Conservation (phyloP, 2,888 invertebrate genomes). For the Eristalis intricaria region DNA sequence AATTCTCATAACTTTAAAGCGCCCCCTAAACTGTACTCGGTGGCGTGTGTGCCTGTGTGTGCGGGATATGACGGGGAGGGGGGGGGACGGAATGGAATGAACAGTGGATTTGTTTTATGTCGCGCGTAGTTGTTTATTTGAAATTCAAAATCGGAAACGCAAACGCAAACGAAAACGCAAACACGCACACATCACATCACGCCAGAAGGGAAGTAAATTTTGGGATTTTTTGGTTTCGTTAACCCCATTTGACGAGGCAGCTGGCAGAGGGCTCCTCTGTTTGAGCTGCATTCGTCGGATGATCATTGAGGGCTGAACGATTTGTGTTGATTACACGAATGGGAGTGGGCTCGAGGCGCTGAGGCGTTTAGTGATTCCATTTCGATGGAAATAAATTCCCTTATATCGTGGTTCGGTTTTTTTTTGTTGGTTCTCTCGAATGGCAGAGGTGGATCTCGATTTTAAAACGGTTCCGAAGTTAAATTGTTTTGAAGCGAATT, state of each 20-base stretch:
- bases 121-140: slow-evolving; percentile 61
- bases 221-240: slow-evolving; percentile 23
- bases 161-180: slow-evolving; percentile 6
- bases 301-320: slow-evolving; percentile 23
- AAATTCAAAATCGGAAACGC: slow-evolving; percentile 52
- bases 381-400: background rate
- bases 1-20: slow-evolving; percentile 68
- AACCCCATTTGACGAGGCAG: slow-evolving; percentile 9
- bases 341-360: slow-evolving; percentile 20
- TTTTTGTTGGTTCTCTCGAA: background rate
- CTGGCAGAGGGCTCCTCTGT: background rate
- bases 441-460: background rate
- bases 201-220: slow-evolving; percentile 35
- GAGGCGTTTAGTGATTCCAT: slow-evolving; percentile 20
- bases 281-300: slow-evolving; percentile 3
- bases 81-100: background rate
- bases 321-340: slow-evolving; percentile 28
- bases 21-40: slow-evolving; percentile 62
- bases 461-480: background rate
- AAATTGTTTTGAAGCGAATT: too few species aligned
- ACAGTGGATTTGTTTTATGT: slow-evolving; percentile 54
- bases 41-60: slow-evolving; percentile 17
- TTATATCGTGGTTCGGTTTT: background rate
- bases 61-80: slow-evolving; percentile 9
- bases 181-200: background rate